Conservation (phyloP, 2,797 vertebrate genomes). For the Pteropus rufus region DNA sequence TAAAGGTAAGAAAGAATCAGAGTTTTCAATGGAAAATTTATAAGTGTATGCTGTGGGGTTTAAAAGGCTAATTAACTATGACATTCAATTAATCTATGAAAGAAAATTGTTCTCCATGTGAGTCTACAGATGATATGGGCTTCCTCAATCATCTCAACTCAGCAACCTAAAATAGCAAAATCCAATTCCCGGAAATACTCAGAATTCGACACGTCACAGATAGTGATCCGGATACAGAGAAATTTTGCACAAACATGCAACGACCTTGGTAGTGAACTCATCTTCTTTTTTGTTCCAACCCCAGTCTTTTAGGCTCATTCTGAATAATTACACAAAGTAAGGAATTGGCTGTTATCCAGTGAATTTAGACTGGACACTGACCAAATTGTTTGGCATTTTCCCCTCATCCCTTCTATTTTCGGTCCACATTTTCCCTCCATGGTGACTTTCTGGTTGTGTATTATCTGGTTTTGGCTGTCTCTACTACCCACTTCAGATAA, state of each 20-base stretch:
- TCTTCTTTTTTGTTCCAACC: neutral
- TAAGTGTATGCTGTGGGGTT: neutral
- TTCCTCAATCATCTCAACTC: neutral
- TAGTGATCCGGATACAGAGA: neutral
- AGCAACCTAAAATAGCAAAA: neutral
- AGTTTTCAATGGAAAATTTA: neutral
- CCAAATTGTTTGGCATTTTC: constrained; percentile 49
- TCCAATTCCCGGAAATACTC: constrained; percentile 7
- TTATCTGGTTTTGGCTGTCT: constrained; percentile 73
- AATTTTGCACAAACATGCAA: neutral
- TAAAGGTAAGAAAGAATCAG: neutral
- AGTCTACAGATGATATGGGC: neutral
- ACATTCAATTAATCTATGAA: neutral
- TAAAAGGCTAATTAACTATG: neutral
- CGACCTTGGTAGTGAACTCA: neutral
- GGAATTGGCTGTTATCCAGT: neutral
- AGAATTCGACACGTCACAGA: neutral
- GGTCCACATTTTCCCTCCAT: constrained; percentile 32
- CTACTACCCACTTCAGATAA: constrained; percentile 61
- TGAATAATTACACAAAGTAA: constrained; percentile 23
- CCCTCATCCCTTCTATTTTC: constrained; percentile 48
- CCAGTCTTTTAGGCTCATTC: neutral
- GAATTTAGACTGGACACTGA: constrained; percentile 14
- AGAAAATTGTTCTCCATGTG: neutral
- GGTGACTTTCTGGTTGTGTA: constrained; percentile 53